Conservation (phyloP, 2,797 vertebrate species). For the Threskiornis aethiopicus region DNA sequence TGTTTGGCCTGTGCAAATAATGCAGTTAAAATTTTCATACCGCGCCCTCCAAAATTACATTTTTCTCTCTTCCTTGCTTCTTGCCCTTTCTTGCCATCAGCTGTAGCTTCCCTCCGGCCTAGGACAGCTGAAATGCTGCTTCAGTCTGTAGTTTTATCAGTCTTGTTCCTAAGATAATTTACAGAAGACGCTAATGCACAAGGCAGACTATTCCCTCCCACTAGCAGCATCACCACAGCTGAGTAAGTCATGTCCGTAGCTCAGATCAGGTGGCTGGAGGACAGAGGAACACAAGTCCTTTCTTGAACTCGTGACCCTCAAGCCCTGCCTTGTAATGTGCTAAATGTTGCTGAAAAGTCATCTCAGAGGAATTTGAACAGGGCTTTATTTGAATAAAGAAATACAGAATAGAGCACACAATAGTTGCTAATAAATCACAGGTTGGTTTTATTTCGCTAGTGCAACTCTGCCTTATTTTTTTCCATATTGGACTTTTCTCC, state of each 20-base stretch:
- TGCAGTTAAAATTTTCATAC: neutral
- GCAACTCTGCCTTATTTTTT: constrained; percentile 45
- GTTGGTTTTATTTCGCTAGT: neutral
- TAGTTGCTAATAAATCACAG: constrained; percentile 49
- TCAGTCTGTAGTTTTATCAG: neutral
- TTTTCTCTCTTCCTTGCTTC: neutral
- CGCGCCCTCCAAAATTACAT: neutral
- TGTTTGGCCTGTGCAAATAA: neutral
- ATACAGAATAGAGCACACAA: constrained; percentile 7
- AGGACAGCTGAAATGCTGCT: constrained; percentile 3
- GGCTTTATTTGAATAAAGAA: constrained; percentile 60
- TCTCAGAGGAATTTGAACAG: constrained; percentile 1
- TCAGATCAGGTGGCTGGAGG: constrained; percentile 16
- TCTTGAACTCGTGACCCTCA: constrained; percentile 23
- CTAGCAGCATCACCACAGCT: neutral
- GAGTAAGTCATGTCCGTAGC: neutral
- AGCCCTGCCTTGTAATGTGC: neutral
- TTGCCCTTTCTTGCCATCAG: neutral
- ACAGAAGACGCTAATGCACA: neutral
- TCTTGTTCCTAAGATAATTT: constrained; percentile 28
- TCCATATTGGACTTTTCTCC: neutral
- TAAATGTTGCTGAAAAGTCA: constrained; percentile 46
- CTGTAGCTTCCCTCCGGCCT: neutral
- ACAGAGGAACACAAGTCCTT: constrained; percentile 16
- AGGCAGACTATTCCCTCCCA: neutral